Percentiles rank a stretch among this genome's conserved stretches.
phyloP scores from a whole-genome alignment of 2,113 vertebrate genomes.

The Tupaia chinensis region DNA sequence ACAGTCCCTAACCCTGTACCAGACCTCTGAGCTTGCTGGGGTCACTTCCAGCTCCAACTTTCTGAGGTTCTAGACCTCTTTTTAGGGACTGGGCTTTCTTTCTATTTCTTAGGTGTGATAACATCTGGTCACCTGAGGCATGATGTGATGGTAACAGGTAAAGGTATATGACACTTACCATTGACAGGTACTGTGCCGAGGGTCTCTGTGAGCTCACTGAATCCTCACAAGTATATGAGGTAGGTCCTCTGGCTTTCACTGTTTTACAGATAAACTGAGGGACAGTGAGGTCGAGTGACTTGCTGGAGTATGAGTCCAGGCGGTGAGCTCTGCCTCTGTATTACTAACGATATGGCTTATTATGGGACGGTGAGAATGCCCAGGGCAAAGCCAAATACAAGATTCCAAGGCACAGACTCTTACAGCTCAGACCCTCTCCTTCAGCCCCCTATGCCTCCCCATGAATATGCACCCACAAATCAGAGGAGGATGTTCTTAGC shows the following conservation, averaged over 20 bases:
- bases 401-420: not conserved
- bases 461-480: not conserved
- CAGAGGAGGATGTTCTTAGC: not conserved
- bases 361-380: not conserved
- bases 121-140: not conserved
- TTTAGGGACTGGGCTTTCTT: not conserved
- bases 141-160: not conserved
- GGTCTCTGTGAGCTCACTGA: not conserved
- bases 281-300: not conserved
- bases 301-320: not conserved
- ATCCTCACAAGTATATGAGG: not conserved
- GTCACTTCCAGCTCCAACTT: not conserved
- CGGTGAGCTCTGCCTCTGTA: not conserved
- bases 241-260: not conserved
- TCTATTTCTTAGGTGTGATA: not conserved
- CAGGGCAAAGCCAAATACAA: not conserved
- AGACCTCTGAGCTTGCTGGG: not conserved
- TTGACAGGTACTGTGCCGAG: not conserved
- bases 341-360: not conserved
- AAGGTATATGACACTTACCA: not conserved
- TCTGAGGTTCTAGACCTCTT: not conserved
- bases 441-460: not conserved
- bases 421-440: not conserved
- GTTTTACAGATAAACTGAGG: not conserved
- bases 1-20: not conserved